phyloP scores from a whole-genome alignment of 2,113 vertebrate genomes.

The Eclectus roratus region DNA sequence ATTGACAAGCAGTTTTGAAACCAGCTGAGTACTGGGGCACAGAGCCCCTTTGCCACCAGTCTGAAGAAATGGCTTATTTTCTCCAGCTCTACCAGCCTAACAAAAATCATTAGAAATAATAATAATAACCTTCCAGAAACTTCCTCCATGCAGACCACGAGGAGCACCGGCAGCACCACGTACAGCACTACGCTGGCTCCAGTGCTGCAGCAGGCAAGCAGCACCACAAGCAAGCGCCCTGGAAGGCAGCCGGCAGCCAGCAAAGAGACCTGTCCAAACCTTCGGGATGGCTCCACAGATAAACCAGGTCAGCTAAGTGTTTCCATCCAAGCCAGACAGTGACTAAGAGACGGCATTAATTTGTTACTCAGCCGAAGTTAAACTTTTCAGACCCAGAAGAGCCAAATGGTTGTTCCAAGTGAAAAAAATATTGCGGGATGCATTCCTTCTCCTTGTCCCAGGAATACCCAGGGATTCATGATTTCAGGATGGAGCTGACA shows the following conservation, averaged over 20 bases:
- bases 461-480: slow-evolving; percentile 7
- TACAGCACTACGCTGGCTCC: not conserved
- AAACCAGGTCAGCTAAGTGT: slow-evolving; percentile 37
- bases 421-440: not conserved
- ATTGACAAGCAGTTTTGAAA: not conserved
- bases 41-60: accelerated
- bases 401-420: slow-evolving; percentile 26
- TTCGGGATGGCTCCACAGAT: not conserved
- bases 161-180: accelerated
- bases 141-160: accelerated
- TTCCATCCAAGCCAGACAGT: slow-evolving; percentile 35
- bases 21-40: accelerated
- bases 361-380: not conserved
- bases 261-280: not conserved
- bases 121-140: not conserved
- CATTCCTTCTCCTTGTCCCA: not conserved
- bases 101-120: not conserved
- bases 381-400: slow-evolving; percentile 27
- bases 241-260: not conserved
- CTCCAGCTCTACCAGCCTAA: not conserved
- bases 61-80: not conserved
- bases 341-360: slow-evolving; percentile 38
- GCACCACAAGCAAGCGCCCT: not conserved
- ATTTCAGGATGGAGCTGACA: slow-evolving; percentile 19
- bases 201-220: not conserved